These are phyloP conservation scores for Brachionus calyciflorus DNA, from an alignment of 1,140 invertebrate genomes.

Conservation along the genomic window DNA sequence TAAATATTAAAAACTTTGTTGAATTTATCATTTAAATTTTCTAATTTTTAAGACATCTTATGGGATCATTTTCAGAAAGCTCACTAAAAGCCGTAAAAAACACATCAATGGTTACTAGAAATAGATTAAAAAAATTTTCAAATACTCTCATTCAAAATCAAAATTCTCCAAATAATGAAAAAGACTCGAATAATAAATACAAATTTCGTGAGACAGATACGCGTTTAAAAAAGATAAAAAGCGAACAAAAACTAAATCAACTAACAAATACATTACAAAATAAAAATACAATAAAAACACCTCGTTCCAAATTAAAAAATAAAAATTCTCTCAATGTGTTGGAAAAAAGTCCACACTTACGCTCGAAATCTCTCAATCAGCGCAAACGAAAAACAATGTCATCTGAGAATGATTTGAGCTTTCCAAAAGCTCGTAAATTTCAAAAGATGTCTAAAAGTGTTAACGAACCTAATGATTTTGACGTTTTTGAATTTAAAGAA, in stretches of 20 bases:
- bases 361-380: too few relatives aligned
- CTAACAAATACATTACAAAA: background rate
- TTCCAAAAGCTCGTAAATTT: background rate
- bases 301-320: background rate
- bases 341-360: too few relatives aligned
- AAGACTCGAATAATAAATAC: slow-evolving; percentile 13
- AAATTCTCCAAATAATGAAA: background rate
- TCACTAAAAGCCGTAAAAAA: background rate
- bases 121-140: background rate
- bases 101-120: slow-evolving; percentile 12
- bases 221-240: slow-evolving; percentile 25
- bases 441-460: background rate
- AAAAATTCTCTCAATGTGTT: background rate
- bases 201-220: slow-evolving; percentile 34
- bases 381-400: background rate
- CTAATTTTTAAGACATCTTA: background rate
- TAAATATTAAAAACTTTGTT: too few relatives aligned
- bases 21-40: too few relatives aligned
- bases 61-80: slow-evolving; percentile 13
- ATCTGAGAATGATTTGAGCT: background rate
- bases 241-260: background rate
- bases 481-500: slow-evolving; percentile 33
- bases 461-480: background rate
- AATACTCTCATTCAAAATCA: background rate
- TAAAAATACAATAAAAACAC: background rate